A percentile compares a stretch with the other conserved stretches of the same genome.
Evolutionary conservation across 2,888 invertebrate genomes (phyloP).

Genomic region (Endomychus coccineus): DNA sequence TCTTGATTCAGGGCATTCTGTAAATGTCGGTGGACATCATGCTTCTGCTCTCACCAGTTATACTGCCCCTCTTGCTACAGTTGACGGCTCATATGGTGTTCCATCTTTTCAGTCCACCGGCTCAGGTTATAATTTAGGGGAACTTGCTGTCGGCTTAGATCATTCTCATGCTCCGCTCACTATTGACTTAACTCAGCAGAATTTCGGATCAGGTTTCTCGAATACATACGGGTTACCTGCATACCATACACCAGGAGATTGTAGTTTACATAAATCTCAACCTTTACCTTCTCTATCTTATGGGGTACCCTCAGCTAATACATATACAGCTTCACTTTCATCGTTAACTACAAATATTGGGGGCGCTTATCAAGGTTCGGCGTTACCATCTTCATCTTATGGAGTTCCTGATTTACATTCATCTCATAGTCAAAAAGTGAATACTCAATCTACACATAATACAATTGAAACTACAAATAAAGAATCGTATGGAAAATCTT

Average conservation of each 20-base stretch:
- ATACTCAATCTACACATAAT: slow-evolving; percentile 25
- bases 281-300: slow-evolving; percentile 36
- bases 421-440: slow-evolving; percentile 36
- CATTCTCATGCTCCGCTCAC: slow-evolving; percentile 29
- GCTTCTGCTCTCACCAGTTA: slow-evolving; percentile 46
- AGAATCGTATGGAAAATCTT: slow-evolving; percentile 35
- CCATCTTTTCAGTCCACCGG: slow-evolving; percentile 29
- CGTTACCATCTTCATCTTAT: slow-evolving; percentile 32
- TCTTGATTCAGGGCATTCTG: slow-evolving; percentile 7
- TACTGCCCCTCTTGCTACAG: slow-evolving; percentile 46
- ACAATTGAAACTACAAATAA: slow-evolving; percentile 23
- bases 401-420: slow-evolving; percentile 29
- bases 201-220: slow-evolving; percentile 13
- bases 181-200: slow-evolving; percentile 28
- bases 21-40: slow-evolving; percentile 24
- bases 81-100: slow-evolving; percentile 48
- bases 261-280: slow-evolving; percentile 34
- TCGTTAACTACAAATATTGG: slow-evolving; percentile 48
- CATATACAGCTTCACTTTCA: slow-evolving; percentile 49
- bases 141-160: slow-evolving; percentile 28
- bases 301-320: slow-evolving; percentile 46
- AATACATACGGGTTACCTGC: slow-evolving; percentile 14
- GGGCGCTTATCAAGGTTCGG: slow-evolving; percentile 42
- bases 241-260: slow-evolving; percentile 29
- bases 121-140: slow-evolving; percentile 14